Conservation (phyloP, 2,113 vertebrate species). For the Maccullochella peelii region DNA sequence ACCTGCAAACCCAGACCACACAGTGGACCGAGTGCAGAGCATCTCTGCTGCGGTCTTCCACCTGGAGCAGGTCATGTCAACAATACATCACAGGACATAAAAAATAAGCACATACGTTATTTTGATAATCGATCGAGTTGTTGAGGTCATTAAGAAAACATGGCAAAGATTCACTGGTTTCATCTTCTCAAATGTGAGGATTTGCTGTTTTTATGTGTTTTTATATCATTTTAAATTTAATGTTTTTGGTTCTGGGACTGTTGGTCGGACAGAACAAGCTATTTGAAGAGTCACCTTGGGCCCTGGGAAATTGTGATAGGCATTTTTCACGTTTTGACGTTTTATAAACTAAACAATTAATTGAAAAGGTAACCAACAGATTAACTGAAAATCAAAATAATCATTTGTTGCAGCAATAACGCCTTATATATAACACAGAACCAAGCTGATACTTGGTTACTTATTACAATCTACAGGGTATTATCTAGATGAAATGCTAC, state of each 20-base stretch:
- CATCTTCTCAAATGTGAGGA: too few species aligned
- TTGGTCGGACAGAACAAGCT: background rate
- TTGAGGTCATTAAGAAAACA: too few species aligned
- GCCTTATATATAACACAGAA: background rate
- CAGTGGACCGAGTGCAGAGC: conserved; percentile 92
- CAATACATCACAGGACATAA: background rate
- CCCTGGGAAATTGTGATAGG: too few species aligned
- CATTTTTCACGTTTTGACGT: too few species aligned
- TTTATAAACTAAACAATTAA: background rate
- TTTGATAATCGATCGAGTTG: too few species aligned
- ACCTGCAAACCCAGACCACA: conserved; percentile 87
- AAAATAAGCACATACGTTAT: background rate
- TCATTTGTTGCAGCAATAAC: background rate
- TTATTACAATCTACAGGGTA: background rate
- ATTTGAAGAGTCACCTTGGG: background rate
- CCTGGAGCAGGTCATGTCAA: conserved; percentile 86
- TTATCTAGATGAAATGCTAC: background rate
- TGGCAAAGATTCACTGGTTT: too few species aligned
- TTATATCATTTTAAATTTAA: background rate
- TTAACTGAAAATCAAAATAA: background rate
- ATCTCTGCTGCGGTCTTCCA: conserved; percentile 96
- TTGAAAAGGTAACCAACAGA: background rate
- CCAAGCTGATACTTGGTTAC: background rate
- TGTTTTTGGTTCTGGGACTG: background rate
- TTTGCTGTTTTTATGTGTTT: background rate